Evolutionary conservation across 2,888 invertebrate genomes (phyloP).

Genomic region (Tenthredo livida): DNA sequence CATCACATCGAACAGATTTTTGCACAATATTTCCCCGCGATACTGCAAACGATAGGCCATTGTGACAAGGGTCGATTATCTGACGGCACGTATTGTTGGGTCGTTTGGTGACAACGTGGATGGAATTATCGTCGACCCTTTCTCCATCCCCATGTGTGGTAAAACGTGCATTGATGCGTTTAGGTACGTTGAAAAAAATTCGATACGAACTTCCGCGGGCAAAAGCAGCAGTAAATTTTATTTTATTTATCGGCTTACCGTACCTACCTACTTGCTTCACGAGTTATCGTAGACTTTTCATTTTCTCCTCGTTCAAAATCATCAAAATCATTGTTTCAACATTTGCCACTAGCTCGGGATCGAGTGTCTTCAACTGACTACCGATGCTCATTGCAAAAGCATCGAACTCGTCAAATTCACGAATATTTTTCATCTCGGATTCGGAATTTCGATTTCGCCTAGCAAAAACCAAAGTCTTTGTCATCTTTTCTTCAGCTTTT

Average conservation of each 20-base stretch:
- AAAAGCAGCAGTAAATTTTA: neutral
- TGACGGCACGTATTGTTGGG: conserved; percentile 49
- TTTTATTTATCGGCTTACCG: conserved; percentile 35
- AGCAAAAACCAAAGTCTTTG: neutral
- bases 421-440: neutral
- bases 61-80: conserved; percentile 48
- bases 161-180: conserved; percentile 13
- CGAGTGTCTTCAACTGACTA: conserved; percentile 22
- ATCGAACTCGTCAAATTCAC: conserved; percentile 28
- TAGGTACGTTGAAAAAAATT: conserved; percentile 15
- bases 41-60: conserved; percentile 43
- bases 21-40: conserved; percentile 26
- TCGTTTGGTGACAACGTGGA: conserved; percentile 48
- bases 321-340: conserved; percentile 10
- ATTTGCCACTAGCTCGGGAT: neutral
- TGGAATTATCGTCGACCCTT: conserved; percentile 47
- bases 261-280: neutral
- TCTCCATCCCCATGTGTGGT: conserved; percentile 3
- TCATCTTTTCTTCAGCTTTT: neutral
- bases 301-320: conserved; percentile 41
- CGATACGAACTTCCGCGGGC: conserved; percentile 23
- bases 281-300: neutral
- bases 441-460: neutral
- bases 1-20: conserved; percentile 36
- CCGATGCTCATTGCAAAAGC: conserved; percentile 26